phyloP scores from a whole-genome alignment of 1,140 invertebrate genomes.

The Lysiphlebus fabarum region DNA sequence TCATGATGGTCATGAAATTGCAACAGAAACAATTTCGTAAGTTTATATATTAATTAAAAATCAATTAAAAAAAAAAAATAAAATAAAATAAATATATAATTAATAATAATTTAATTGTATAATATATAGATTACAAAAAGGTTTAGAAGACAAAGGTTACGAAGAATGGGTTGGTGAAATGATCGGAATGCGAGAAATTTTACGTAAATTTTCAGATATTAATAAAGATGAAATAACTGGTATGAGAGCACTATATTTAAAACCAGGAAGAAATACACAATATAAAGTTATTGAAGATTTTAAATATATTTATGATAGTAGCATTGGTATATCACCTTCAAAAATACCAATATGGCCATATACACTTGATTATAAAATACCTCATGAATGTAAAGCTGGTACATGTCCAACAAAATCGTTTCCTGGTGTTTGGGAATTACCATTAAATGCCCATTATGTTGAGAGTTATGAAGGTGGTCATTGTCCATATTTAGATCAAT shows the following conservation, averaged over 20 bases:
- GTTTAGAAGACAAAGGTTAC: slow-evolving; percentile 81
- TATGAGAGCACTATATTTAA: slow-evolving; percentile 85
- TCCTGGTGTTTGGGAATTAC: slow-evolving; percentile 92
- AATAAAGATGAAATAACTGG: slow-evolving; percentile 79
- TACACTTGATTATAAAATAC: slow-evolving; percentile 86
- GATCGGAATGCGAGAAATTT: slow-evolving; percentile 88
- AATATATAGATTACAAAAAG: slow-evolving; percentile 64
- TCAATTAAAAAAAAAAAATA: slow-evolving; percentile 22
- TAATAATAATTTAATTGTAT: slow-evolving; percentile 9
- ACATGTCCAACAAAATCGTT: slow-evolving; percentile 89
- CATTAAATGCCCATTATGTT: slow-evolving; percentile 86
- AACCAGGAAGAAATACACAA: slow-evolving; percentile 86
- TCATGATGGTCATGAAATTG: slow-evolving; percentile 88
- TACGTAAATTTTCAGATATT: slow-evolving; percentile 79
- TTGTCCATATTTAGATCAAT: slow-evolving; percentile 90
- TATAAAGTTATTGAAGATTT: slow-evolving; percentile 90
- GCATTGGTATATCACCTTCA: slow-evolving; percentile 79
- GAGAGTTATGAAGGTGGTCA: slow-evolving; percentile 86
- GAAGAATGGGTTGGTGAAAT: slow-evolving; percentile 91
- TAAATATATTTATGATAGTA: slow-evolving; percentile 89
- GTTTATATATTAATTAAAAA: slow-evolving; percentile 33
- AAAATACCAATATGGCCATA: slow-evolving; percentile 90
- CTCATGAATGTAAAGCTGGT: slow-evolving; percentile 87
- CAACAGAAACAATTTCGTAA: slow-evolving; percentile 82
- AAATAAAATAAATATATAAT: slow-evolving; percentile 1